Conservation (phyloP, 1,140 invertebrate species). For the Drosophila sturtevanti region DNA sequence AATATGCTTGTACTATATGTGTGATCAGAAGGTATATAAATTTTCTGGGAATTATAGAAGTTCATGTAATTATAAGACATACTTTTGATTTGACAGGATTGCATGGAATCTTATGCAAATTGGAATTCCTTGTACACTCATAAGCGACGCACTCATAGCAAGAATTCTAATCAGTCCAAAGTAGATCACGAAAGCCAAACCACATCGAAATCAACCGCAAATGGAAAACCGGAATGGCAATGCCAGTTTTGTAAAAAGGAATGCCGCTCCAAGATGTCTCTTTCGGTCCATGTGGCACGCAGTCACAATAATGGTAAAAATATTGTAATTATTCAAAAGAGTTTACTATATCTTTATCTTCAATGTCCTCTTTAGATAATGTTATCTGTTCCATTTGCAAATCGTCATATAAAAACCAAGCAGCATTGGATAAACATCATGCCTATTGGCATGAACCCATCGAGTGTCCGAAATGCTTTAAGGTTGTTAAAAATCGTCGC, state of each 20-base stretch:
- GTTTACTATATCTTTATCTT: neutral
- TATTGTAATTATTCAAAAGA: no score
- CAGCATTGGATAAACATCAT: slow-evolving; percentile 59
- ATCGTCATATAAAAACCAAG: slow-evolving; percentile 56
- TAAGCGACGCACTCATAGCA: slow-evolving; percentile 63
- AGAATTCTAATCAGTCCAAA: neutral
- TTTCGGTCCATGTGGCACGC: slow-evolving; percentile 76
- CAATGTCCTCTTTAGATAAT: slow-evolving; percentile 48
- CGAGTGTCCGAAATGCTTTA: slow-evolving; percentile 61
- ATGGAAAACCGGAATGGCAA: slow-evolving; percentile 38
- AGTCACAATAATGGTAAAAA: slow-evolving; percentile 75
- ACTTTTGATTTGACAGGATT: slow-evolving; percentile 40
- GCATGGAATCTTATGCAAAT: slow-evolving; percentile 53
- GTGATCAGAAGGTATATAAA: slow-evolving; percentile 52
- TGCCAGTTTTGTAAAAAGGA: slow-evolving; percentile 74
- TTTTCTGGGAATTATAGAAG: no score
- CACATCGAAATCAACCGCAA: slow-evolving; percentile 1
- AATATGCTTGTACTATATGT: slow-evolving; percentile 64
- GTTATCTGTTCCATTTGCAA: slow-evolving; percentile 60
- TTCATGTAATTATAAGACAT: neutral
- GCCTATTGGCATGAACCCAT: slow-evolving; percentile 63
- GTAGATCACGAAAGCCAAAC: neutral
- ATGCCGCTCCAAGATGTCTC: slow-evolving; percentile 73
- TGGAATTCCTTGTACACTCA: slow-evolving; percentile 73
- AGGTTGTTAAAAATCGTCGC: slow-evolving; percentile 67